Conservation (phyloP, 2,888 invertebrate species). For the Cybosia mesomella region DNA sequence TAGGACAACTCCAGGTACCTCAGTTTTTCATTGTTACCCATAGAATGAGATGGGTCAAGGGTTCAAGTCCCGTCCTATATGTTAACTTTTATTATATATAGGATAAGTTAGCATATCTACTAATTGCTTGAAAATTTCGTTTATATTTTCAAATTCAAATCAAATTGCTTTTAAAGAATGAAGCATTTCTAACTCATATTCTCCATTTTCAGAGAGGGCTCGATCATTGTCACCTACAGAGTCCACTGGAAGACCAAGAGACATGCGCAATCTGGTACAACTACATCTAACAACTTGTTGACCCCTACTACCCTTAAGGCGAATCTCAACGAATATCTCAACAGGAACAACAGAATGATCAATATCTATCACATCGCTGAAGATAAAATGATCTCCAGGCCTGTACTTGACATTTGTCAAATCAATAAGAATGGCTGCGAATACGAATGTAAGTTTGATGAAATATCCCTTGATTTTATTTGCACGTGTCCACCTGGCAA, state of each 20-base stretch:
- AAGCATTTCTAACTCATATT: constrained; percentile 9
- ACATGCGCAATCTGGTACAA: not conserved
- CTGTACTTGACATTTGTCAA: constrained; percentile 89
- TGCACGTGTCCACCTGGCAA: constrained; percentile 89
- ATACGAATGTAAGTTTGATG: constrained; percentile 89
- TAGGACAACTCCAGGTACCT: no score
- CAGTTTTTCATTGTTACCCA: no score
- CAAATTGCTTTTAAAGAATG: no score
- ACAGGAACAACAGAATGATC: constrained; percentile 83
- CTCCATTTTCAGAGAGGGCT: constrained; percentile 87
- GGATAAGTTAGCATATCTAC: no score
- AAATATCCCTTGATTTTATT: constrained; percentile 86
- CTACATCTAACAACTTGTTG: constrained; percentile 78
- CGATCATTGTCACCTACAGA: constrained; percentile 89
- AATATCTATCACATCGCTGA: constrained; percentile 83
- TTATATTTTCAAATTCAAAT: no score
- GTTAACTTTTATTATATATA: no score
- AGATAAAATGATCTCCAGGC: constrained; percentile 70
- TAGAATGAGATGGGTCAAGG: no score
- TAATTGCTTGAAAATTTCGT: no score
- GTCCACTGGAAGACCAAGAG: constrained; percentile 89
- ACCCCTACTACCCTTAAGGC: constrained; percentile 78
- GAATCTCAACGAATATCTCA: constrained; percentile 82
- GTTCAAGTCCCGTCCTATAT: no score
- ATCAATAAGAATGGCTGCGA: constrained; percentile 89